Conservation (phyloP, 2,113 vertebrate species). For the Rhinoptilus africanus region DNA sequence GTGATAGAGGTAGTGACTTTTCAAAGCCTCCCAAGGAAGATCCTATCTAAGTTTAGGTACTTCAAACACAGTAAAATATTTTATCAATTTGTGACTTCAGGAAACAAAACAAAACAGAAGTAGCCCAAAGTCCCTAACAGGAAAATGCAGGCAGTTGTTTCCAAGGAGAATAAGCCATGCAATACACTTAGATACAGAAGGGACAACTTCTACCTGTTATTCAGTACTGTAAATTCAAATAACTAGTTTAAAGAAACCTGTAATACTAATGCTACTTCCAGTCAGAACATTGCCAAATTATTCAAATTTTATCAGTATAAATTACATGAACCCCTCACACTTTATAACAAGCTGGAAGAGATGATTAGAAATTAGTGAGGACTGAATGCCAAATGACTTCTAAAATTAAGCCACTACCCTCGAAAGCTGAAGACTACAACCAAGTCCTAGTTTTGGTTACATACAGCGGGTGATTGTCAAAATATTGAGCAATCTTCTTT, state of each 20-base stretch:
- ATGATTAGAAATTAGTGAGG: neutral
- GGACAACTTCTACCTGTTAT: neutral
- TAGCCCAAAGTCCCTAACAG: neutral
- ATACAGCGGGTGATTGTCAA: neutral
- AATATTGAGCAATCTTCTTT: neutral
- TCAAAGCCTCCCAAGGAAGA: neutral
- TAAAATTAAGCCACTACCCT: neutral
- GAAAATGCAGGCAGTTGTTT: neutral
- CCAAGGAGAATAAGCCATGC: neutral
- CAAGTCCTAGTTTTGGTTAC: neutral
- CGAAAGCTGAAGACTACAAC: neutral
- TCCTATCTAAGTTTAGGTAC: neutral
- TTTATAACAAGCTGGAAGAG: neutral
- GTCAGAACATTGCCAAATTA: neutral
- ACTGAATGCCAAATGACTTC: neutral
- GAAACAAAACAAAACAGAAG: neutral
- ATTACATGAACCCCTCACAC: neutral
- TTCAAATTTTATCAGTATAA: neutral
- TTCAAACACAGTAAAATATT: slow-evolving; percentile 1
- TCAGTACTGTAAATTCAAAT: neutral
- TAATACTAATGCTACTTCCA: neutral
- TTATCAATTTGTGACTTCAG: neutral
- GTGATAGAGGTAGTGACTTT: neutral
- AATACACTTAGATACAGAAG: neutral
- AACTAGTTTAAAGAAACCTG: neutral